Percentiles rank a stretch among this genome's conserved stretches.
Evolutionary conservation across 35 echinoderm and acorn worm species (phyloP).

Genomic region (Nesometra sesokonis): DNA sequence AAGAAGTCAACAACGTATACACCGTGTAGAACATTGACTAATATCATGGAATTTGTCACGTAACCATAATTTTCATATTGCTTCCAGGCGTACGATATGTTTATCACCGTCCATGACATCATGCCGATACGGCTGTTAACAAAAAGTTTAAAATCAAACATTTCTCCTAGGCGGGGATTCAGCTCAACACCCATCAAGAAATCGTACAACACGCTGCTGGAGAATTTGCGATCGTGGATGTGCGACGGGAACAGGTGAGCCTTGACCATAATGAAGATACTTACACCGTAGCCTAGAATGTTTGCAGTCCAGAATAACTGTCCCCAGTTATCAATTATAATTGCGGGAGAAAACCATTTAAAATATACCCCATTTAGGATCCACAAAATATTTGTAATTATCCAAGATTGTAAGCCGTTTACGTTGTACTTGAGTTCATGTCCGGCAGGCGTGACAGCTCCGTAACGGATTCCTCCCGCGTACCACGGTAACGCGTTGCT

Average conservation of each 20-base stretch:
- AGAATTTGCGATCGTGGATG: conserved; percentile 38
- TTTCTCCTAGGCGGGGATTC: conserved; percentile 56
- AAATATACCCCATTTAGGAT: conserved; percentile 45
- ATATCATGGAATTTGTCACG: conserved; percentile 66
- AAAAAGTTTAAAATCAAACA: conserved; percentile 72
- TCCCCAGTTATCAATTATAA: conserved; percentile 51
- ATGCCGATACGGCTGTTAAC: conserved; percentile 52
- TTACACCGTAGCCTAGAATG: conserved; percentile 33
- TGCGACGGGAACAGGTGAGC: conserved; percentile 62
- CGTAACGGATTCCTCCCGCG: conserved; percentile 30
- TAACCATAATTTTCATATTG: conserved; percentile 51
- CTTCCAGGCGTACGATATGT: conserved; percentile 51
- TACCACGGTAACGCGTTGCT: conserved; percentile 43
- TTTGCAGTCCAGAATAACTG: conserved; percentile 33
- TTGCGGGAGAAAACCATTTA: conserved; percentile 46
- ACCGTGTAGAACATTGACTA: conserved; percentile 50
- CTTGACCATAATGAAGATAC: conserved; percentile 36
- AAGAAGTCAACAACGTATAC: conserved; percentile 62
- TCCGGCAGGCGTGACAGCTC: conserved; percentile 51
- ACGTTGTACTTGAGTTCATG: conserved; percentile 31
- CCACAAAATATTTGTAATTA: conserved; percentile 40
- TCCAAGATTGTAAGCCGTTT: conserved; percentile 61
- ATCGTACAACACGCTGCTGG: conserved; percentile 51
- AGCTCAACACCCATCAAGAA: conserved; percentile 72
- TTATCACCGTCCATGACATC: conserved; percentile 52